A percentile compares a stretch with the other conserved stretches of the same genome.
phyloP scores from a whole-genome alignment of 2,113 vertebrate species.

The Gymnobelideus leadbeateri region DNA sequence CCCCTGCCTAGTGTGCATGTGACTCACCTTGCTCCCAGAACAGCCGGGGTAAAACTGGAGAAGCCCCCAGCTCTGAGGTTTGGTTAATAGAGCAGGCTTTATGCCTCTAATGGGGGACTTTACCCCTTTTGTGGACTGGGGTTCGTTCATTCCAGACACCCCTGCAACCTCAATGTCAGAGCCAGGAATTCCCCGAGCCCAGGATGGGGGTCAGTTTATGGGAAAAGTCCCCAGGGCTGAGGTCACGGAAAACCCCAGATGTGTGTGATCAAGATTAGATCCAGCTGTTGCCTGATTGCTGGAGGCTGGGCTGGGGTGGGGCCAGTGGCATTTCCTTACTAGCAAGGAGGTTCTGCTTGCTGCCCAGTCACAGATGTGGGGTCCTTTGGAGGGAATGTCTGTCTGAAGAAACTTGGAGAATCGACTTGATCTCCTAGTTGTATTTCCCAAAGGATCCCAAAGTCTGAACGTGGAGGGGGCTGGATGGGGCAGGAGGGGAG shows the following conservation, averaged over 20 bases:
- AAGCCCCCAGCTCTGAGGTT: not conserved
- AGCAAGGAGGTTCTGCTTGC: not conserved
- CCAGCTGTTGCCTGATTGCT: not conserved
- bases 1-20: too few species aligned
- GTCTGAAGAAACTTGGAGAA: not conserved
- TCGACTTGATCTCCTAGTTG: not conserved
- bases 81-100: not conserved
- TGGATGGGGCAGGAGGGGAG: not conserved
- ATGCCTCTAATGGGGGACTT: not conserved
- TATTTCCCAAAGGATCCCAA: not conserved
- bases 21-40: not conserved
- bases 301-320: not conserved
- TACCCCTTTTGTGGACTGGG: not conserved
- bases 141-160: not conserved
- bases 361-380: not conserved
- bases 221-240: not conserved
- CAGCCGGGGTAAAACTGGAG: not conserved
- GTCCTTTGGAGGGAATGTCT: not conserved
- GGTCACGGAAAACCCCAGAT: not conserved
- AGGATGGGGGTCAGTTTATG: not conserved
- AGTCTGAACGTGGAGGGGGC: too few species aligned
- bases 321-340: not conserved
- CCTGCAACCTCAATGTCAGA: not conserved
- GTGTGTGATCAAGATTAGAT: not conserved
- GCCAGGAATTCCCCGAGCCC: not conserved